Conservation (phyloP, 2,797 vertebrate genomes). For the Acomys russatus region DNA sequence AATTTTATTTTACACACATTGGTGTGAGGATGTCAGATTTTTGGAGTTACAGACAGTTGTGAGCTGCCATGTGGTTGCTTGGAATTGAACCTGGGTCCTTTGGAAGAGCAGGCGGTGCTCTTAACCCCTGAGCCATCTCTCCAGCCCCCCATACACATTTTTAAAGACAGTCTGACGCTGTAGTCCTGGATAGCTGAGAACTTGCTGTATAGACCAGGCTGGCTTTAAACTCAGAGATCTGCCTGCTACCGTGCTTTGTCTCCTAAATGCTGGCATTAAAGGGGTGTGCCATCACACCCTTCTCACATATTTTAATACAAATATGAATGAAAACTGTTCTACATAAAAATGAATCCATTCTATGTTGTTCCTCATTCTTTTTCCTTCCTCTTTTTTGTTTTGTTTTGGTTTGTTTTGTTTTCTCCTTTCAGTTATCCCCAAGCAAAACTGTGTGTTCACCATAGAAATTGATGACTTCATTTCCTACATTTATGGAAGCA, state of each 20-base stretch:
- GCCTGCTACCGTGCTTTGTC: neutral
- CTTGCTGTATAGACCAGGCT: neutral
- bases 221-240: neutral
- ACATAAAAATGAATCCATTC: neutral
- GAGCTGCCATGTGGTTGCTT: no score
- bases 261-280: neutral
- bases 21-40: no score
- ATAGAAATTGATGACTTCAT: conserved; percentile 94
- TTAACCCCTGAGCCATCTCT: no score
- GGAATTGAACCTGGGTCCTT: no score
- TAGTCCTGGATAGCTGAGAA: neutral
- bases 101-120: no score
- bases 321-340: neutral
- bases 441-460: conserved; percentile 94
- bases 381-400: conserved; percentile 20
- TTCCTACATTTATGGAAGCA: conserved; percentile 96
- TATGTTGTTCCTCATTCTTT: neutral
- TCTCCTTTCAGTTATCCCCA: conserved; percentile 95
- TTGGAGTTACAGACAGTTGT: no score
- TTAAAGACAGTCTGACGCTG: neutral
- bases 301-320: neutral
- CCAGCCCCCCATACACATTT: neutral
- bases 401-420: conserved; percentile 61
- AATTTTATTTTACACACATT: no score
- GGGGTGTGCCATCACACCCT: neutral